Percentiles rank a stretch among this genome's conserved stretches.
phyloP scores from a whole-genome alignment of 1,140 invertebrate species.

The Tetramorium simillimum region DNA sequence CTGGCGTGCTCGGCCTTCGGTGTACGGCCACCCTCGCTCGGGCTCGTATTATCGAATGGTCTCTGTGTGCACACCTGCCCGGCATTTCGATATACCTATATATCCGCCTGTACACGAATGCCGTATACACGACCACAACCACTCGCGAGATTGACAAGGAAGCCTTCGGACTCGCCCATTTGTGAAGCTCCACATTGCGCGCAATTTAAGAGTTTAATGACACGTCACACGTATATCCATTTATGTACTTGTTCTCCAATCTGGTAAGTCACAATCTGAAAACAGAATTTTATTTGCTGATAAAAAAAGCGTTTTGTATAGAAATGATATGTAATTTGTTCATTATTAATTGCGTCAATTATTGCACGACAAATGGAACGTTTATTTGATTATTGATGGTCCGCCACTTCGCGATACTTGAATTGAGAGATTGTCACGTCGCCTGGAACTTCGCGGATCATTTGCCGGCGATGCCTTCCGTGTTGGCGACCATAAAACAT shows the following conservation, averaged over 20 bases:
- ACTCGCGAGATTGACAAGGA: slow-evolving; percentile 12
- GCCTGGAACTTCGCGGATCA: slow-evolving; percentile 12
- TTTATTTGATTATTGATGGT: not conserved
- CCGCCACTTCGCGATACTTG: not conserved
- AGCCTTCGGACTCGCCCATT: not conserved
- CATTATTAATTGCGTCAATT: not conserved
- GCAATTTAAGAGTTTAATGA: not conserved
- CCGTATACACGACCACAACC: slow-evolving; percentile 7
- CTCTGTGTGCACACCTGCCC: slow-evolving; percentile 68
- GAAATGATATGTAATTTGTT: not conserved
- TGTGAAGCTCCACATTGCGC: not conserved
- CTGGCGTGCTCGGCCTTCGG: slow-evolving; percentile 78
- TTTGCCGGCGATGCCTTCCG: slow-evolving; percentile 39
- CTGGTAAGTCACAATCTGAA: not conserved
- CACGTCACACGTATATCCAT: not conserved
- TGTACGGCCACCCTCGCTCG: slow-evolving; percentile 71
- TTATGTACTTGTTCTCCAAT: not conserved
- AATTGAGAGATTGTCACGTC: slow-evolving; percentile 52
- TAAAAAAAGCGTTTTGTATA: not conserved
- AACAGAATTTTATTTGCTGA: not conserved
- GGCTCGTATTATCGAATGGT: slow-evolving; percentile 77
- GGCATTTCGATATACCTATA: slow-evolving; percentile 70
- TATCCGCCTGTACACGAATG: slow-evolving; percentile 50
- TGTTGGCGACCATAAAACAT: slow-evolving; percentile 66
- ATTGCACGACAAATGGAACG: not conserved